phyloP scores from a whole-genome alignment of 2,797 vertebrate species.

The Pipistrellus nathusii region DNA sequence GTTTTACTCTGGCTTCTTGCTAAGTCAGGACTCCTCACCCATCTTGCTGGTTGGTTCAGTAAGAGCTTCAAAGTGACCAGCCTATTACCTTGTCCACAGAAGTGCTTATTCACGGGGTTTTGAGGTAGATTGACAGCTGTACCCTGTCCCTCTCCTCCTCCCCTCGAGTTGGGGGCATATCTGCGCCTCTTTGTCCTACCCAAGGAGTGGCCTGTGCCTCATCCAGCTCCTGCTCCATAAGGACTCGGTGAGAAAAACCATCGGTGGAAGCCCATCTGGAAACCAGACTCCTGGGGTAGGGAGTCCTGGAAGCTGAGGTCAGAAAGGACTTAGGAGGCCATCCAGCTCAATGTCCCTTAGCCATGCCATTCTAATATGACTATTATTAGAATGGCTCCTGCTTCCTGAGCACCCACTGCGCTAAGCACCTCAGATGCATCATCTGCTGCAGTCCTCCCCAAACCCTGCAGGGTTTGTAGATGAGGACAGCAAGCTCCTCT shows the following conservation, averaged over 20 bases:
- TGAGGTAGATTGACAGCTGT: neutral
- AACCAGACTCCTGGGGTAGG: neutral
- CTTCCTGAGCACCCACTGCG: neutral
- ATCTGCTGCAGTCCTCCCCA: neutral
- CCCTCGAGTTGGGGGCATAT: neutral
- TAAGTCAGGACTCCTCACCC: conserved; percentile 79
- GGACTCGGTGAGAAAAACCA: neutral
- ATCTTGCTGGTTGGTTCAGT: conserved; percentile 36
- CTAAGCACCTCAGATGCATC: neutral
- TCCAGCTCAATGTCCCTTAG: neutral
- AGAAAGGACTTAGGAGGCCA: neutral
- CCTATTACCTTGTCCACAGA: conserved; percentile 37
- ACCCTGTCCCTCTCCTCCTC: neutral
- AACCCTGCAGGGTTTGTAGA: neutral
- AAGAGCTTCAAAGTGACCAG: conserved; percentile 74
- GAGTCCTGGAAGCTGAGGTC: neutral
- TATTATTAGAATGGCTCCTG: neutral
- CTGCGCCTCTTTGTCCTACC: neutral
- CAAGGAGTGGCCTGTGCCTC: neutral
- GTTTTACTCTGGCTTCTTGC: conserved; percentile 77
- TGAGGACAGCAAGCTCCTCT: neutral
- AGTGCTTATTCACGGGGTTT: neutral
- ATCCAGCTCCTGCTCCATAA: neutral
- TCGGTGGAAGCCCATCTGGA: neutral
- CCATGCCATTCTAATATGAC: too few species aligned